phyloP scores from a whole-genome alignment of 2,888 invertebrate genomes.

The Ischnura elegans region DNA sequence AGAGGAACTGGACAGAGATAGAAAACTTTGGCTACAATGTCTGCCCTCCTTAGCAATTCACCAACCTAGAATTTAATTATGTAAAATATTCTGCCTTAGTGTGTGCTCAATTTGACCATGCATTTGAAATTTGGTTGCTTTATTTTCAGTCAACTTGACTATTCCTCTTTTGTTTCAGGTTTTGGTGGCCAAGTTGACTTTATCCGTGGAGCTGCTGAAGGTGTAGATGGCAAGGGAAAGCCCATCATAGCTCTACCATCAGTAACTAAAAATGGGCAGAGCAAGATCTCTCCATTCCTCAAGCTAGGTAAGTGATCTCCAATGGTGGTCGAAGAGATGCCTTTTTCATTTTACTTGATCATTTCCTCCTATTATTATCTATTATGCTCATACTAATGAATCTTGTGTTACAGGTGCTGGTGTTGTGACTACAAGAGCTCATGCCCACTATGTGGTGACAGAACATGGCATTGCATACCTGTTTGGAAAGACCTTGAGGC shows the following conservation, averaged over 20 bases:
- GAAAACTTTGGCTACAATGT: too few species aligned
- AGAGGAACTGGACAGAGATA: too few species aligned
- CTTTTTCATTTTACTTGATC: neutral
- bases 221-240: slow-evolving; percentile 91
- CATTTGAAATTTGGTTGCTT: neutral
- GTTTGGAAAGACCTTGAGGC: slow-evolving; percentile 93
- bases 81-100: too few species aligned
- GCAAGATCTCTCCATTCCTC: slow-evolving; percentile 91
- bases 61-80: too few species aligned
- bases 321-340: neutral
- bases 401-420: slow-evolving; percentile 86
- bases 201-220: slow-evolving; percentile 92
- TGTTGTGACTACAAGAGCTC: slow-evolving; percentile 95
- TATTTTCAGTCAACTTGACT: neutral
- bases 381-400: slow-evolving; percentile 61
- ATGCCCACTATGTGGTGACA: slow-evolving; percentile 96
- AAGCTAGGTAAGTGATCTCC: slow-evolving; percentile 83
- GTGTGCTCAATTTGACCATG: too few species aligned
- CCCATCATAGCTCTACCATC: slow-evolving; percentile 96
- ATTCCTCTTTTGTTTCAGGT: slow-evolving; percentile 78
- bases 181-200: slow-evolving; percentile 98
- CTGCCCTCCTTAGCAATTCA: too few species aligned
- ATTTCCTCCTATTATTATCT: neutral
- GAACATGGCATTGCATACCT: slow-evolving; percentile 94
- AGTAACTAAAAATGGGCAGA: slow-evolving; percentile 86